These are phyloP conservation scores for Natrix natrix DNA, from an alignment of 2,797 vertebrate species.

Conservation along the genomic window DNA sequence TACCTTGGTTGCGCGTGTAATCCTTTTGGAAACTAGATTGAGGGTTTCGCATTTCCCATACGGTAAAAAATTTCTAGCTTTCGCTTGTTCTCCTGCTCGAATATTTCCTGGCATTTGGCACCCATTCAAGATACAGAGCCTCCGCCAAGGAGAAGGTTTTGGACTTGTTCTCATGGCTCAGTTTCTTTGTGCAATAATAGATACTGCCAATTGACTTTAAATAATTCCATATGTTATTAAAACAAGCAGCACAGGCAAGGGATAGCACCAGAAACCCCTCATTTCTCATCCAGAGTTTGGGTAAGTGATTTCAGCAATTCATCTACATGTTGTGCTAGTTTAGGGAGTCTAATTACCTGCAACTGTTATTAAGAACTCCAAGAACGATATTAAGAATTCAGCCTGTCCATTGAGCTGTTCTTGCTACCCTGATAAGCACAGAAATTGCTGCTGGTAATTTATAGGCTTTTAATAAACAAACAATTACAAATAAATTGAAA, in stretches of 20 bases:
- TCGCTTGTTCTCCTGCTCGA: background rate
- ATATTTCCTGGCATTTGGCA: background rate
- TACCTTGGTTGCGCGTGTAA: background rate
- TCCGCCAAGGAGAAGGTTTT: background rate
- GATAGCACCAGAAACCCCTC: background rate
- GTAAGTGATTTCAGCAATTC: constrained; percentile 37
- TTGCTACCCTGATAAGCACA: constrained; percentile 28
- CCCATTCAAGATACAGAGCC: background rate
- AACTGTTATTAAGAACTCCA: constrained; percentile 37
- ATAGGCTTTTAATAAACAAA: constrained; percentile 51
- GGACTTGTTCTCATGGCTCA: background rate
- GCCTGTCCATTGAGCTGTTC: constrained; percentile 44
- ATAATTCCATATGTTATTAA: background rate
- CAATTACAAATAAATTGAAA: constrained; percentile 10
- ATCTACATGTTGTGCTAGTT: constrained; percentile 53
- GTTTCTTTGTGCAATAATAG: background rate
- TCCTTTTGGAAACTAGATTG: background rate
- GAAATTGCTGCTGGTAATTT: constrained; percentile 56
- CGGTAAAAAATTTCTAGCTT: background rate
- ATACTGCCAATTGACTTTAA: background rate
- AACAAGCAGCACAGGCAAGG: background rate
- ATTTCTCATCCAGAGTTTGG: constrained; percentile 23
- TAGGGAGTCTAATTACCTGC: constrained; percentile 44
- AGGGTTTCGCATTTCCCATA: background rate
- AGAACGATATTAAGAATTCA: constrained; percentile 44